Conservation (phyloP, 2,888 invertebrate species). For the Rugalucina vietnamica region DNA sequence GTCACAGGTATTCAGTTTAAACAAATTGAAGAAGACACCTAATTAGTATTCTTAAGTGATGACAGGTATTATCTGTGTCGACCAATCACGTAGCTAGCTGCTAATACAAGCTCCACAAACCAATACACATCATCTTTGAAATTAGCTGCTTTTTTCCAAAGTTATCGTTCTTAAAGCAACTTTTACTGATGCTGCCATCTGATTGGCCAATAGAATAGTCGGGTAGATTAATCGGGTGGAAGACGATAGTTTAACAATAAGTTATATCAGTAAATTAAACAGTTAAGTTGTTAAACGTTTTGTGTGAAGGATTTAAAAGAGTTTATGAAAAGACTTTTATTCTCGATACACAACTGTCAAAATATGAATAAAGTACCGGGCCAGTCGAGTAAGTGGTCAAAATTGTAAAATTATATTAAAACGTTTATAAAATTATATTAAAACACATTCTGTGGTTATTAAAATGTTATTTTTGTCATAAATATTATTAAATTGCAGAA, state of each 20-base stretch:
- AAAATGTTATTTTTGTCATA: no score
- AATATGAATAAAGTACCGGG: conserved; percentile 20
- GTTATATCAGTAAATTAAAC: conserved; percentile 16
- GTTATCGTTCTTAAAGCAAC: neutral
- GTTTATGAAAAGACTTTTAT: neutral
- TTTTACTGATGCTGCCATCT: neutral
- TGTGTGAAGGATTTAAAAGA: neutral
- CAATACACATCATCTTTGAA: neutral
- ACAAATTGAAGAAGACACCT: neutral
- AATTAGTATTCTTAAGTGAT: neutral
- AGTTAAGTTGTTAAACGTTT: conserved; percentile 11
- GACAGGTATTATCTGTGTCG: neutral
- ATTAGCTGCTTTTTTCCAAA: neutral
- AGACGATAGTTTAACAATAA: conserved; percentile 7
- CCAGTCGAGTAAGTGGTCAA: conserved; percentile 7
- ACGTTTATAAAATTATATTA: no score
- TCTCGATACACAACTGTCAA: conserved; percentile 11
- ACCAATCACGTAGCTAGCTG: neutral
- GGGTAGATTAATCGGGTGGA: conserved; percentile 13
- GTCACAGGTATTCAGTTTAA: neutral
- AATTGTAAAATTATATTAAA: no score
- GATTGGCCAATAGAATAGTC: conserved; percentile 9
- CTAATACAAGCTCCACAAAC: neutral
- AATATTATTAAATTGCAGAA: no score
- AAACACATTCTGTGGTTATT: no score